These are phyloP conservation scores for Ophiothrix spiculata DNA, from an alignment of 35 echinoderm and acorn worm species.

Conservation along the genomic window DNA sequence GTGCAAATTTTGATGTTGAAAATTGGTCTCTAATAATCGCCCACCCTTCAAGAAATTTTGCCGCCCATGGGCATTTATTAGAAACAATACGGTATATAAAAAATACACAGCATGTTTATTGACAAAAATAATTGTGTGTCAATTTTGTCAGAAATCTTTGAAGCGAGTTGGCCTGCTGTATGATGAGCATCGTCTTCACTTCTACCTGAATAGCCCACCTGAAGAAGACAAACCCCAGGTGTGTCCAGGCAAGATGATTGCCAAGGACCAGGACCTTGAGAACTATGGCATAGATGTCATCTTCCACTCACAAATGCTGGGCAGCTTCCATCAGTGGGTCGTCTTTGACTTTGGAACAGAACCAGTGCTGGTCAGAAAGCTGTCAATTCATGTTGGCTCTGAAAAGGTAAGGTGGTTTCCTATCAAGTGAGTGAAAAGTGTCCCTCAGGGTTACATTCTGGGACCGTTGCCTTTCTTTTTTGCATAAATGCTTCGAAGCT, in stretches of 20 bases:
- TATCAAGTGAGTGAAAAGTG: no score
- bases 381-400: slow-evolving; percentile 57
- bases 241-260: slow-evolving; percentile 62
- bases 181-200: slow-evolving; percentile 82
- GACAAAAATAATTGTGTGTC: no score
- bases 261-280: background rate
- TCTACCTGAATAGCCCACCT: slow-evolving; percentile 56
- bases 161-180: slow-evolving; percentile 80
- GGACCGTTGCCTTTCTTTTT: no score
- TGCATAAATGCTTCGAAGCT: no score
- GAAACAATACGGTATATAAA: no score
- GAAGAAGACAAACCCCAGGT: slow-evolving; percentile 76
- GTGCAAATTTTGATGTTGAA: no score
- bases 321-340: slow-evolving; percentile 83
- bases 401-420: background rate
- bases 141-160: slow-evolving; percentile 67
- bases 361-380: slow-evolving; percentile 54
- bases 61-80: no score
- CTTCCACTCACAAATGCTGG: slow-evolving; percentile 74
- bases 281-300: slow-evolving; percentile 54
- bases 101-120: no score
- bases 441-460: no score
- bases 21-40: no score
- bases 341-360: slow-evolving; percentile 81
- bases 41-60: no score